These are phyloP conservation scores for Crax fasciolata DNA, from an alignment of 2,797 vertebrate genomes.

Conservation along the genomic window DNA sequence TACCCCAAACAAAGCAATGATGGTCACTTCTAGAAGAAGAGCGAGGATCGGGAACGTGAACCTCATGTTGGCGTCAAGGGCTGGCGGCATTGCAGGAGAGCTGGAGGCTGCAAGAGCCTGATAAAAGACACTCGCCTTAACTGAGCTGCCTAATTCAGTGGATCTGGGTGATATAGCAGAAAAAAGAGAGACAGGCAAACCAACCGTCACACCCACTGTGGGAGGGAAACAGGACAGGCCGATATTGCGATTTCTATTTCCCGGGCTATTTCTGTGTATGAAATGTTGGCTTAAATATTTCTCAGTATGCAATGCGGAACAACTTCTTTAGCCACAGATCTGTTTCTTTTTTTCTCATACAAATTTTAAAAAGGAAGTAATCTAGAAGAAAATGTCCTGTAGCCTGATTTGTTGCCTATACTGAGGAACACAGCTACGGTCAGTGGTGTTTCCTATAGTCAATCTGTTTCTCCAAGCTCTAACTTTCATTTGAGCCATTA, in stretches of 20 bases:
- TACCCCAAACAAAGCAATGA: slow-evolving; percentile 89
- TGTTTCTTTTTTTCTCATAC: neutral
- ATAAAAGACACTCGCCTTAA: slow-evolving; percentile 83
- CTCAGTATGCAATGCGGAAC: neutral
- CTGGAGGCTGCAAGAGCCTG: slow-evolving; percentile 74
- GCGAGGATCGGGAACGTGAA: slow-evolving; percentile 90
- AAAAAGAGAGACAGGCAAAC: neutral
- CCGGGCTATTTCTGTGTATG: neutral
- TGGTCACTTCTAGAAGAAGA: slow-evolving; percentile 86
- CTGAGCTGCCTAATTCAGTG: slow-evolving; percentile 62
- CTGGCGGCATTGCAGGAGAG: slow-evolving; percentile 81
- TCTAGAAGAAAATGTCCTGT: neutral
- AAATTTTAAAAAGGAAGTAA: neutral
- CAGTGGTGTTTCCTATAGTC: fast-evolving
- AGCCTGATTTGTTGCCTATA: neutral
- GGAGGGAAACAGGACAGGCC: neutral
- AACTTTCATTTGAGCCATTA: neutral
- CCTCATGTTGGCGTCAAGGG: slow-evolving; percentile 90
- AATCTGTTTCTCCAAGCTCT: neutral
- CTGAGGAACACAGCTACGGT: neutral
- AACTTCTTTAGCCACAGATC: neutral
- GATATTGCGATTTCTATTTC: neutral
- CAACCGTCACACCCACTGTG: slow-evolving; percentile 75
- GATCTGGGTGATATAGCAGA: slow-evolving; percentile 82
- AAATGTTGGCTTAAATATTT: neutral